Evolutionary conservation across 2,113 vertebrate species (phyloP), one percentile per base, ranked within the genome.

Genomic region (Corvus hawaiiensis): DNA sequence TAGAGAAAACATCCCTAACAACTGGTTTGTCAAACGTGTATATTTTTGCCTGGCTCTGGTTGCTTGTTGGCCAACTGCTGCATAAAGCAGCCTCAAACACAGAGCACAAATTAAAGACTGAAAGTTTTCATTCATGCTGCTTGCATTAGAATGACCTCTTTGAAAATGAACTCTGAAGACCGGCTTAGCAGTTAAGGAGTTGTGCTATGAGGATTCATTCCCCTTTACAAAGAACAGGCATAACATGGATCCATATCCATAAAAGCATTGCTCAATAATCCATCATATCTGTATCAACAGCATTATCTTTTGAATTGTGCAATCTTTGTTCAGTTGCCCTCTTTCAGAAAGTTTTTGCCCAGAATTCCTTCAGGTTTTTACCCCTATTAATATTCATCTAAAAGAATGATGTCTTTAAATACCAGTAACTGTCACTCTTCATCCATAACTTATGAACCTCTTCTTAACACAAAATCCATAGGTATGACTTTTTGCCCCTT

Each of bases 401-500:
- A 61, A 96, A 89, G 84, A 94, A 90, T 51, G 27, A 96, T 87
- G 26, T 27, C 80, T 97, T 96, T 96, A 97, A 97, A 96, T 95
- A 94, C 87, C 89, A 97, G 46, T 95, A 92, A 84, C 69, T 86
- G 64, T 89, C 95, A 63, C 56, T 68, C 37, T 78, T 93, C 89
- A 92, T 97, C 82, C 84, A 97, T 97, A 97, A 98, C 98, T 97
- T 93, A 98, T 98, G 78, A 95, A 68, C 16, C 20, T 23, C 28
- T 30, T 96, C 94, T 93, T 89, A 97, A 96, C 75, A 84, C 55
- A 89, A 96, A 97, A 97, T 95, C 97, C 93, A 90, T 90, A 93
- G 89, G 84, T 93, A 97, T 89, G 63, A 63, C 74, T 83, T 77
- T 46, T 92, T 97, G 87, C 78, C 96, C 90, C 93, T 89, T 97